Evolutionary conservation across 2,888 invertebrate genomes (phyloP), one percentile per base, ranked within the genome.

Genomic region (Asteroscopus sphinx): DNA sequence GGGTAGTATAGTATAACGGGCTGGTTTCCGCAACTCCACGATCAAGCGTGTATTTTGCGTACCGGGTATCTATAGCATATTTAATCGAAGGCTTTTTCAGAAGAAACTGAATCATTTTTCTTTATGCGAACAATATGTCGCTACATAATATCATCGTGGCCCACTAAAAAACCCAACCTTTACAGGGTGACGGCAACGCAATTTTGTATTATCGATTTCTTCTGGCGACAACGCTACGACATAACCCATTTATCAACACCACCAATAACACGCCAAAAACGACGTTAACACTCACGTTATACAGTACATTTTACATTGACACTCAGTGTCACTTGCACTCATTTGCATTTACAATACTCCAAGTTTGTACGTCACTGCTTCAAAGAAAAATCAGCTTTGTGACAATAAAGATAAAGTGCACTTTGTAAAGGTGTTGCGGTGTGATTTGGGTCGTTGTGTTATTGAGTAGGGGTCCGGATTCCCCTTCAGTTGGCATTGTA

Each of bases 401-500:
- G 36, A 4, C 40, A 16, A 40, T 53, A 0, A 0, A 0, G 5
- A 60, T 73, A 76, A 59, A 65, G 62, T 44, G 41, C 47, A 71
- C 66, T 80, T 76, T 77, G 32, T 49, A 32, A 15, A 41, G 6
- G 25, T n/a, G 30, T 56, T 77, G 30, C 7, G 53, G 41, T 56
- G 41, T 59, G 66, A 68, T 70, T 66, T 79, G 69, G 54, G 79
- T 66, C 77, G 70, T 82, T 82, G 51, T 58, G 61, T 40, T 54
- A 52, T 49, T 47, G 39, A 45, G 54, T 59, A 55, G 33, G 53
- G 47, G 71, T 59, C 70, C 73, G 63, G 83, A 83, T 86, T 86
- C 91, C 91, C 92, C 93, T 90, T 87, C 87, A 87, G 87, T 87
- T 84, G 86, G 87, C 81, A 89, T 89, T 90, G 92, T 92, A 93